A percentile compares a stretch with the other conserved stretches of the same genome.
These are phyloP conservation scores for Ceryle rudis DNA, from an alignment of 2,797 vertebrate species.

Conservation along the genomic window DNA sequence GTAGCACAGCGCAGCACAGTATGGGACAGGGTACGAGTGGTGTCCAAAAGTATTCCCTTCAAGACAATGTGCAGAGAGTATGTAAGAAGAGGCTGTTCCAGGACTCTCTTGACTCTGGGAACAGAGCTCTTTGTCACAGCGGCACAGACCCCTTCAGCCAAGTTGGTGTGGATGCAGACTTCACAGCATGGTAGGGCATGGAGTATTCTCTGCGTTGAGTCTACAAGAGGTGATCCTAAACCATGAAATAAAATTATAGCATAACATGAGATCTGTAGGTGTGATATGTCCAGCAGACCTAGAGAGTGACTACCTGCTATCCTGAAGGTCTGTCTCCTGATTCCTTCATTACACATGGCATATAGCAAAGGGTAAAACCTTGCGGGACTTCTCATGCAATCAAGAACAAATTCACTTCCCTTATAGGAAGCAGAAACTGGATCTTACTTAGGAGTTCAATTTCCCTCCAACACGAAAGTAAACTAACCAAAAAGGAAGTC, in stretches of 20 bases:
- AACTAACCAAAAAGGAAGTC: background rate
- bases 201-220: background rate
- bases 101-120: background rate
- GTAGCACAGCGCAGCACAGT: conserved; percentile 21
- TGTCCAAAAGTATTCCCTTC: background rate
- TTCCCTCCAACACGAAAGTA: background rate
- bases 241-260: background rate
- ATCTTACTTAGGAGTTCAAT: background rate
- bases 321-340: background rate
- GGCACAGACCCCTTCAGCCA: background rate
- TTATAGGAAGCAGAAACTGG: background rate
- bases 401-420: background rate
- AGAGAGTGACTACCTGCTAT: background rate
- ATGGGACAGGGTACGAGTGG: background rate
- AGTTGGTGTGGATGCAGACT: background rate
- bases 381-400: background rate
- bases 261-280: background rate
- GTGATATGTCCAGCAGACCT: background rate
- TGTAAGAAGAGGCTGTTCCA: background rate
- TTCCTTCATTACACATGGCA: background rate
- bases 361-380: background rate
- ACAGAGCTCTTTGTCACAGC: background rate
- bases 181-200: background rate
- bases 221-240: background rate
- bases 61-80: background rate